These are phyloP conservation scores for Drosophila dunni DNA, from an alignment of 1,140 invertebrate genomes.

Conservation along the genomic window DNA sequence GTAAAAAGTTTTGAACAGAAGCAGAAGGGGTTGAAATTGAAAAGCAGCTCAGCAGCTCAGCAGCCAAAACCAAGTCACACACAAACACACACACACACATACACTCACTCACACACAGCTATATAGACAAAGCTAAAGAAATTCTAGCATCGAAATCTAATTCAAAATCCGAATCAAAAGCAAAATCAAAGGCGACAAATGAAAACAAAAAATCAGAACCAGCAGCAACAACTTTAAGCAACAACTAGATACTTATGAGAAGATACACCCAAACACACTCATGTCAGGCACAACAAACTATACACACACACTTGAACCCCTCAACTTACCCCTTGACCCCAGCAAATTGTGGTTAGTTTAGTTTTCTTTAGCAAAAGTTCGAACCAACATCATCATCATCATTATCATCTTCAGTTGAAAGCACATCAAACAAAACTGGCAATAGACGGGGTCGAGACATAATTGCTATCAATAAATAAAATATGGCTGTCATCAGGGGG, in stretches of 20 bases:
- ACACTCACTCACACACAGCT: slow-evolving; percentile 15
- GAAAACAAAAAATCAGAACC: slow-evolving; percentile 64
- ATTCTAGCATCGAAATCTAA: slow-evolving; percentile 56
- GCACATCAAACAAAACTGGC: slow-evolving; percentile 81
- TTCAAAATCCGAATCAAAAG: slow-evolving; percentile 53
- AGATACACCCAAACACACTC: background rate
- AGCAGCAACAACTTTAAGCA: slow-evolving; percentile 65
- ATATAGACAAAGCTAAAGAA: slow-evolving; percentile 34
- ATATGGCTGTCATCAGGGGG: slow-evolving; percentile 62
- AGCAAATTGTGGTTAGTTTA: slow-evolving; percentile 75
- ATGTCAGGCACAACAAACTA: slow-evolving; percentile 32
- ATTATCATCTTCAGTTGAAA: slow-evolving; percentile 63
- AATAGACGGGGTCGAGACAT: slow-evolving; percentile 81
- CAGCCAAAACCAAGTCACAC: slow-evolving; percentile 46
- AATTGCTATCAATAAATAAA: slow-evolving; percentile 84
- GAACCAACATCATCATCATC: slow-evolving; percentile 45
- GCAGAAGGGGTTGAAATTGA: slow-evolving; percentile 68
- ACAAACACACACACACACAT: slow-evolving; percentile 22
- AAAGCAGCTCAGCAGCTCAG: slow-evolving; percentile 65
- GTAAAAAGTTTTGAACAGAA: slow-evolving; percentile 50
- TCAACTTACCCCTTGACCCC: slow-evolving; percentile 21
- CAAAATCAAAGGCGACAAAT: slow-evolving; percentile 64
- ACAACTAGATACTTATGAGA: slow-evolving; percentile 22
- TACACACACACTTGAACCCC: background rate
- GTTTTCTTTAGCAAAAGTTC: slow-evolving; percentile 77